These are phyloP conservation scores for Isichthys henryi DNA, from an alignment of 2,113 vertebrate species.

Conservation along the genomic window DNA sequence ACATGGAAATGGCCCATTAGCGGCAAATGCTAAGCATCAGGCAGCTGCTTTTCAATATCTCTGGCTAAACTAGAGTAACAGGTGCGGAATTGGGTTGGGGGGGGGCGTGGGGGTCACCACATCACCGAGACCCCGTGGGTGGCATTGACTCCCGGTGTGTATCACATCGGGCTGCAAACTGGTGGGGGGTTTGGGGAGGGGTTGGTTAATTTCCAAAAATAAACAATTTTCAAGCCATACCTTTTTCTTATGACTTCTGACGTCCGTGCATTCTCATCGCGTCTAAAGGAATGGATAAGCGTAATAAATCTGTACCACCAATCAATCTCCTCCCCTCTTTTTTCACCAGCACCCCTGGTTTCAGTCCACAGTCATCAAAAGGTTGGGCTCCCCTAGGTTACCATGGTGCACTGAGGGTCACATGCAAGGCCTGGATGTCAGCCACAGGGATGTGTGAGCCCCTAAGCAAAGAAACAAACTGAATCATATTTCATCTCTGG, in stretches of 20 bases:
- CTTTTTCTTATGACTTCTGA: not conserved
- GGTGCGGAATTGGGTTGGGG: not conserved
- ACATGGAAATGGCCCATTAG: not conserved
- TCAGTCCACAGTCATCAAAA: not conserved
- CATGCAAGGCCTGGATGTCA: not conserved
- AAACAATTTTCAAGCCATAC: not conserved
- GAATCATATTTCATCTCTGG: not conserved
- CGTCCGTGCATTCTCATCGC: not conserved
- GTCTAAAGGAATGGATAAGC: not conserved
- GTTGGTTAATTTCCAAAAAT: not conserved
- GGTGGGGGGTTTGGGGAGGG: not conserved
- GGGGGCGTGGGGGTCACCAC: not conserved
- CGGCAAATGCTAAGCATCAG: not conserved
- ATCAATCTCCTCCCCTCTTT: not conserved
- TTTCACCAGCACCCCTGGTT: not conserved
- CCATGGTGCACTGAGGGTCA: not conserved
- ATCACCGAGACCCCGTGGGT: not conserved
- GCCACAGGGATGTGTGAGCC: not conserved
- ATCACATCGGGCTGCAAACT: not conserved
- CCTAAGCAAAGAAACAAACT: not conserved
- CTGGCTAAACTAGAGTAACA: not conserved
- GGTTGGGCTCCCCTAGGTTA: not conserved
- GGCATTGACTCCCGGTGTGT: not conserved
- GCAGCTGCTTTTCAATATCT: not conserved
- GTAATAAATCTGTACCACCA: not conserved